phyloP scores from a whole-genome alignment of 2,888 invertebrate genomes.

The Resseliella maxima region DNA sequence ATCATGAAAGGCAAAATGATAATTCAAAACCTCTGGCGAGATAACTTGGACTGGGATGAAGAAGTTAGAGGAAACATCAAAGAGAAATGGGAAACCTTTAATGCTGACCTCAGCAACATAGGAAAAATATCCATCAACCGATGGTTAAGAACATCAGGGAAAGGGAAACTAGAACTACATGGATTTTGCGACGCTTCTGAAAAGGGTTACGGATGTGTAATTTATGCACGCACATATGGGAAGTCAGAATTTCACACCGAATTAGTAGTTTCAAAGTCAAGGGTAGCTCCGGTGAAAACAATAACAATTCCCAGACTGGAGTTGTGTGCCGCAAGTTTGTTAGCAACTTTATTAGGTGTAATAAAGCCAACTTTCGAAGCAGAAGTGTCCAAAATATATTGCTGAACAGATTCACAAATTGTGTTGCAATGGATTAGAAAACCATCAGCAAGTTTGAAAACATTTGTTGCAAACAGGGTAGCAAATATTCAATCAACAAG shows the following conservation, averaged over 20 bases:
- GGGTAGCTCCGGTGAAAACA: background rate
- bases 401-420: background rate
- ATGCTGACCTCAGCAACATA: background rate
- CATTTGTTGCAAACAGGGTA: background rate
- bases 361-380: background rate
- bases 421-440: background rate
- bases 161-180: background rate
- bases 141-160: background rate
- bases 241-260: no score
- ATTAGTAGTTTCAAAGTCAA: background rate
- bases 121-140: background rate
- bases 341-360: background rate
- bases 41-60: slow-evolving; percentile 58
- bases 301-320: background rate
- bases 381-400: background rate
- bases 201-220: slow-evolving; percentile 57
- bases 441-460: background rate
- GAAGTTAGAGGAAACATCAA: slow-evolving; percentile 21
- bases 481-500: background rate
- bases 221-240: background rate
- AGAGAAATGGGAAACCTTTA: slow-evolving; percentile 36
- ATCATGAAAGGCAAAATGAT: slow-evolving; percentile 58
- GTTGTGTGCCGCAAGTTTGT: background rate
- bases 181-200: slow-evolving; percentile 32
- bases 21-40: slow-evolving; percentile 59